Evolutionary conservation across 2,888 invertebrate genomes (phyloP), one percentile per base, ranked within the genome.

Genomic region (Psylliodes chrysocephalus): DNA sequence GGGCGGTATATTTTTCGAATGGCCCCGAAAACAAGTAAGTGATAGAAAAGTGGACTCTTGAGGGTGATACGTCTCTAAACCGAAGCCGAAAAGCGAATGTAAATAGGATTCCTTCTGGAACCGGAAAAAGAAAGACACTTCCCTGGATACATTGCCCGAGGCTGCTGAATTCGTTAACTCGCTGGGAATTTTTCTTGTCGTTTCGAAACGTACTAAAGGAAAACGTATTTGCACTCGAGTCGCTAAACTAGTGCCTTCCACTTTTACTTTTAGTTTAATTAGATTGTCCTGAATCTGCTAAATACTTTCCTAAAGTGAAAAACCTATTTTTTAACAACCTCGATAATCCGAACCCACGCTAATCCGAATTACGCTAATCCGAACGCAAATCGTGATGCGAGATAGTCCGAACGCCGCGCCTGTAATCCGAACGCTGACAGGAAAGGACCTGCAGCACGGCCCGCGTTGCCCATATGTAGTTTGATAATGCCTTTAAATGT

Each of bases 11-110:
- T 75, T 74, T 73, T 73, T 72, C 60, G 72, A 75, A 73, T 70
- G 72, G 72, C 71, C n/a, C 73, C 68, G 74, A 74, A 76, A 76
- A 73, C 73, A 75, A 73, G 74, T 75, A 76, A 77, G 77, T 77
- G 76, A 76, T 75, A 76, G 71, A 70, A 73, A 74, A 76, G 76
- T 76, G 75, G 75, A 66, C 76, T 75, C 77, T 69, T 51, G 76
- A 74, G 77, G 73, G 71, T 75, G 67, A 75, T 76, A 72, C 71
- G 68, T 76, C 72, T 71, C 68, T 44, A 61, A 59, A 68, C 56
- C 66, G 69, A 72, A 69, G 73, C 72, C 73, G 71, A 74, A 71
- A 75, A 70, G 64, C 71, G 72, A 68, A 76, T 77, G 77, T 75
- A 77, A 77, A 77, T 75, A 70, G 73, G 75, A 74, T 75, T 73